Percentiles rank a stretch among this genome's conserved stretches.
Evolutionary conservation across 2,888 invertebrate genomes (phyloP).

Genomic region (Sphaerophoria taeniata): DNA sequence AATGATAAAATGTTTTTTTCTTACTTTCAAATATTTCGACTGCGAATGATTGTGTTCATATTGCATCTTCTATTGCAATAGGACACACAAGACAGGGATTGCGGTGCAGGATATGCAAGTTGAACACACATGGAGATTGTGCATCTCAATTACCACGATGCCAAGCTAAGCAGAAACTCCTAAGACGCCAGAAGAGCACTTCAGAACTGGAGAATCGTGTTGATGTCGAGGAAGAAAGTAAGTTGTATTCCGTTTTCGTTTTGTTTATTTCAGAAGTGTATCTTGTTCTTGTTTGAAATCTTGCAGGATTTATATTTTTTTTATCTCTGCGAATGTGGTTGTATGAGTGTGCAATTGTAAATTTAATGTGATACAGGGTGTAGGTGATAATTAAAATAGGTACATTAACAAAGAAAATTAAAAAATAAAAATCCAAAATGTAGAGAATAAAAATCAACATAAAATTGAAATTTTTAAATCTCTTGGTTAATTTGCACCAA

Average conservation of each 20-base stretch:
- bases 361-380: constrained; percentile 22
- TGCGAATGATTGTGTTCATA: constrained; percentile 12
- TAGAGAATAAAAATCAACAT: too few species aligned
- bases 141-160: constrained; percentile 92
- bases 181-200: constrained; percentile 94
- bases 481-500: too few species aligned
- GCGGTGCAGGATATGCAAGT: constrained; percentile 94
- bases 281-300: constrained; percentile 54
- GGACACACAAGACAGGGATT: constrained; percentile 96
- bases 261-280: constrained; percentile 59
- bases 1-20: constrained; percentile 64
- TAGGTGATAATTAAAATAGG: not conserved
- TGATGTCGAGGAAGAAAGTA: constrained; percentile 91
- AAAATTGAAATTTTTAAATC: too few species aligned
- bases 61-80: constrained; percentile 79
- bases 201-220: constrained; percentile 91
- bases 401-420: not conserved
- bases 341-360: not conserved
- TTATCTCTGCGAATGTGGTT: not conserved
- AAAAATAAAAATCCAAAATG: too few species aligned
- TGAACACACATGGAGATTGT: constrained; percentile 95
- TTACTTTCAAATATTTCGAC: constrained; percentile 31
- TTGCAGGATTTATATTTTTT: constrained; percentile 41
- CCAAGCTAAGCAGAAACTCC: constrained; percentile 92
- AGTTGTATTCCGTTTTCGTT: constrained; percentile 82